Conservation (phyloP, 2,113 vertebrate genomes). For the Nipponia nippon region DNA sequence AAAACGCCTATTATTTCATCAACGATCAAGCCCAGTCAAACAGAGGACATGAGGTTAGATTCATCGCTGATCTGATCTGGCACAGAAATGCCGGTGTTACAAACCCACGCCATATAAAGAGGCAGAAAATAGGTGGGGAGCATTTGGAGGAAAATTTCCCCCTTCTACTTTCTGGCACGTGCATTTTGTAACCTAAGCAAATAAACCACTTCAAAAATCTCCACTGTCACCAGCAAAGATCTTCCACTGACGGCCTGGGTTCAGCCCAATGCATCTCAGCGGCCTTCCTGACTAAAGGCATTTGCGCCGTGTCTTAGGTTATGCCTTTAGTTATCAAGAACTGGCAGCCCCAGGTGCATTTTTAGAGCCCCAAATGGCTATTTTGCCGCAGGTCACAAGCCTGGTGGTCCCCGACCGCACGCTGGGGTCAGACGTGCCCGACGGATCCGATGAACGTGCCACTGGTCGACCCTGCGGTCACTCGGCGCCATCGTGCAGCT, state of each 20-base stretch:
- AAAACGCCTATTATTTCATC: background rate
- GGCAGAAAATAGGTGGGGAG: background rate
- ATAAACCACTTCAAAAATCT: background rate
- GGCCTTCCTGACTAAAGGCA: background rate
- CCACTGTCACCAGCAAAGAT: background rate
- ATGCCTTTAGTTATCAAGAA: background rate
- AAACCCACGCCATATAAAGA: background rate
- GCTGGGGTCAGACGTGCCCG: accelerated
- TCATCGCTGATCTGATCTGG: background rate
- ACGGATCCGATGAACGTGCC: accelerated
- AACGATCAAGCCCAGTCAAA: background rate
- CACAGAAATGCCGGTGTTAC: background rate
- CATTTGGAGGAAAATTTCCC: background rate
- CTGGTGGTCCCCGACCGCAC: accelerated
- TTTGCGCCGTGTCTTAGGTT: background rate
- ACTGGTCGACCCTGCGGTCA: background rate
- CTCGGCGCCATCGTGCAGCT: accelerated
- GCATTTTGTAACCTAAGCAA: background rate
- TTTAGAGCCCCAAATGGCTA: accelerated
- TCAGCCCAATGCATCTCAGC: background rate
- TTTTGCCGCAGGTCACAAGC: background rate
- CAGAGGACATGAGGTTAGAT: background rate
- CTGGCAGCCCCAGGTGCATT: background rate
- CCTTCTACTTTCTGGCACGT: background rate
- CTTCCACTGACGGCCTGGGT: background rate